Evolutionary conservation across 2,797 vertebrate species (phyloP), one percentile per base, ranked within the genome.

Genomic region (Myiotriccus ornatus): DNA sequence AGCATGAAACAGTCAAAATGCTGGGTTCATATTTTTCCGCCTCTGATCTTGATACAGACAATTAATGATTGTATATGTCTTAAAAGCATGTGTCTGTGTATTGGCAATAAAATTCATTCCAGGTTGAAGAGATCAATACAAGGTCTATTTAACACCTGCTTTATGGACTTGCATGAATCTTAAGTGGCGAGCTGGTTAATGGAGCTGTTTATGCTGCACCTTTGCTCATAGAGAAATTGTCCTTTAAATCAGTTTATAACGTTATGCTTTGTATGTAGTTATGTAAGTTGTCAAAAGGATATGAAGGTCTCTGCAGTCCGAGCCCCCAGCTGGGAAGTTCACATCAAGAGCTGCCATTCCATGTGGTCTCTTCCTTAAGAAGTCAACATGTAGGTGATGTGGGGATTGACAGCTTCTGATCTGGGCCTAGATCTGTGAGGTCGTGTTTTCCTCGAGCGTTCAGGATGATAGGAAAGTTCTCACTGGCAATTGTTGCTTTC

Each of bases 61-160:
- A 63, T 87, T 90, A 80, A 80, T 76, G 76, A 75, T 69, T 91
- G 44, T 69, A 28, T 92, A 7, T 78, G 32, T 83, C 62, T 87
- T 83, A 69, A 78, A 85, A 88, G 27, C 32, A 21, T 7, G 32
- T 79, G 39, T 85, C 68, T 47, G 0, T 67, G 28, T 70, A 75
- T 79, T 67, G 75, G 78, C 80, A 84, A 44, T 93, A 64, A 94
- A 92, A 96, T 79, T 89, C 41, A 74, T 84, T 89, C 71, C 41
- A 53, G 30, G 62, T 27, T 90, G 86, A 79, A 59, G n/a, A 67
- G 52, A 87, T 84, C 84, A 71, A 56, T 93, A 34, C 56, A 46
- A 89, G 57, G 67, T 88, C 85, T 94, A 13, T 89, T 94, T 90
- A 93, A 87, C 83, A 90, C 57, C 63, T 91, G 69, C 62, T 90